phyloP scores from a whole-genome alignment of 2,113 vertebrate species.

The Semnornis frantzii region DNA sequence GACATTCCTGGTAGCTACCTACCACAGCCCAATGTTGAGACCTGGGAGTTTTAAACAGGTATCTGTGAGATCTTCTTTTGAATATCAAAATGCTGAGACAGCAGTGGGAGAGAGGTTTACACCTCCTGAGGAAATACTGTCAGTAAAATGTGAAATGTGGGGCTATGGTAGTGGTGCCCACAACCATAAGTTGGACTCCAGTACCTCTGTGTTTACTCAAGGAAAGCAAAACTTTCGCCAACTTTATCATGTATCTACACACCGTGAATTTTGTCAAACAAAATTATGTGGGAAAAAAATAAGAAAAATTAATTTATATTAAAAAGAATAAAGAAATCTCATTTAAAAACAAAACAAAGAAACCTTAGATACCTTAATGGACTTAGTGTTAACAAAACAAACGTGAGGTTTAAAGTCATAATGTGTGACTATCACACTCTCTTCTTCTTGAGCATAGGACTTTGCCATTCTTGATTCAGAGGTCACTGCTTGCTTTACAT shows the following conservation, averaged over 20 bases:
- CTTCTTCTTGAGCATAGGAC: neutral
- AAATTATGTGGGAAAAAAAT: neutral
- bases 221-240: neutral
- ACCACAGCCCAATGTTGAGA: neutral
- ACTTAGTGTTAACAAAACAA: neutral
- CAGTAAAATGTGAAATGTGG: rapidly evolving
- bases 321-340: neutral
- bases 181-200: neutral
- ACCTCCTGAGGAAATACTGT: neutral
- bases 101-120: neutral
- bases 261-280: neutral
- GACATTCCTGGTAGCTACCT: neutral
- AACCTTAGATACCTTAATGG: neutral
- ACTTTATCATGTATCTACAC: neutral
- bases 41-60: neutral
- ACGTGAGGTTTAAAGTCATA: neutral
- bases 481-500: neutral
- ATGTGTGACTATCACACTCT: neutral
- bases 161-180: neutral
- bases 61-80: neutral
- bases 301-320: neutral
- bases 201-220: neutral
- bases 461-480: neutral
- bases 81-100: neutral
- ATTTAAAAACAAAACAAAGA: neutral